Evolutionary conservation across 2,888 invertebrate genomes (phyloP).

Genomic region (Acleris literana): DNA sequence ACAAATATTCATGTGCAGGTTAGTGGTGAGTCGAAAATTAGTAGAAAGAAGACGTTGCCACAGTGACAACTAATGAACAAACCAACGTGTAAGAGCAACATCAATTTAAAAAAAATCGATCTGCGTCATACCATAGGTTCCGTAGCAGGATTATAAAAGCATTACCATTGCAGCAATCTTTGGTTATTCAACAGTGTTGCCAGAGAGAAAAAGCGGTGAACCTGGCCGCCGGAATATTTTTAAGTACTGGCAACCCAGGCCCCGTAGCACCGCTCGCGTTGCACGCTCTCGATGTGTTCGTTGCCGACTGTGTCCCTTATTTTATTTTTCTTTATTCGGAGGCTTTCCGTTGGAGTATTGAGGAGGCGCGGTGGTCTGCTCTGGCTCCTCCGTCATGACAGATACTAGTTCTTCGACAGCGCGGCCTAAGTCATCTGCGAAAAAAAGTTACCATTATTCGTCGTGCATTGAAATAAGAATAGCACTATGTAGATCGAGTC

Average conservation of each 20-base stretch:
- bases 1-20: constrained; percentile 58
- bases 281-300: constrained; percentile 22
- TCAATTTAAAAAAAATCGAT: constrained; percentile 26
- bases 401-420: constrained; percentile 95
- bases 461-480: too few relatives aligned
- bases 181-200: constrained; percentile 66
- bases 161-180: constrained; percentile 44
- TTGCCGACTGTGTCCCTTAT: constrained; percentile 37
- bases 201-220: constrained; percentile 53
- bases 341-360: constrained; percentile 79
- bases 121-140: constrained; percentile 12
- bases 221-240: constrained; percentile 37
- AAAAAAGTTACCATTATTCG: constrained; percentile 22
- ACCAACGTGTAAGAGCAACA: constrained; percentile 15
- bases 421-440: constrained; percentile 91
- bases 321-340: constrained; percentile 61
- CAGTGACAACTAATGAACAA: constrained; percentile 38
- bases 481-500: too few relatives aligned
- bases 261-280: constrained; percentile 55
- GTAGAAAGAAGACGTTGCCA: constrained; percentile 46
- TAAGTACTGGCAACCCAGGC: constrained; percentile 45
- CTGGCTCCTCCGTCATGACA: constrained; percentile 91
- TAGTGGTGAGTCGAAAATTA: constrained; percentile 83
- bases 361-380: constrained; percentile 67
- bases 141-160: constrained; percentile 9